Percentiles rank a stretch among this genome's conserved stretches.
Conservation (phyloP, 2,888 invertebrate genomes). For the Augochlorella aurata region DNA sequence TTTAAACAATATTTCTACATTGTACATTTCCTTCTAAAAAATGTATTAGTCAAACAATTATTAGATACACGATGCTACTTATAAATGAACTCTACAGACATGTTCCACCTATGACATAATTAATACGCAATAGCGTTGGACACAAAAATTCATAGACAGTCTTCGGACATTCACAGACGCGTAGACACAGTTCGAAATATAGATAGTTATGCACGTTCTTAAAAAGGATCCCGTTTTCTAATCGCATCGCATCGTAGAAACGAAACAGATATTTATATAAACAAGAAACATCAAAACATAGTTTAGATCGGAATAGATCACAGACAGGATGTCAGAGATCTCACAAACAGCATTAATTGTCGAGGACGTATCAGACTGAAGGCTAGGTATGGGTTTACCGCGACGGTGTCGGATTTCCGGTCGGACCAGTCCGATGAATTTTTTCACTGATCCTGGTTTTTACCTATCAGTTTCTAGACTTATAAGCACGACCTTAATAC, state of each 20-base stretch:
- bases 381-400: conserved; percentile 63
- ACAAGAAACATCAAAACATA: not conserved
- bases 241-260: not conserved
- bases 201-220: too few species aligned
- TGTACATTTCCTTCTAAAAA: too few species aligned
- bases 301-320: conserved; percentile 32
- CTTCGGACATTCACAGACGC: too few species aligned
- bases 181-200: too few species aligned
- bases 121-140: too few species aligned
- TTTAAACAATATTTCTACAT: not conserved
- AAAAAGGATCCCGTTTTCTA: too few species aligned
- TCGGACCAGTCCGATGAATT: conserved; percentile 30
- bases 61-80: too few species aligned
- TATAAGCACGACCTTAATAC: conserved; percentile 67
- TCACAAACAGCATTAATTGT: conserved; percentile 37
- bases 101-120: too few species aligned
- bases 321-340: conserved; percentile 33
- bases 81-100: too few species aligned
- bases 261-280: conserved; percentile 2
- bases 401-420: conserved; percentile 60
- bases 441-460: conserved; percentile 43
- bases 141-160: too few species aligned
- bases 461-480: conserved; percentile 66
- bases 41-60: not conserved
- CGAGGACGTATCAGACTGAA: conserved; percentile 45